Conservation (phyloP, 2,797 vertebrate species). For the Pseudomugil gertrudae region DNA sequence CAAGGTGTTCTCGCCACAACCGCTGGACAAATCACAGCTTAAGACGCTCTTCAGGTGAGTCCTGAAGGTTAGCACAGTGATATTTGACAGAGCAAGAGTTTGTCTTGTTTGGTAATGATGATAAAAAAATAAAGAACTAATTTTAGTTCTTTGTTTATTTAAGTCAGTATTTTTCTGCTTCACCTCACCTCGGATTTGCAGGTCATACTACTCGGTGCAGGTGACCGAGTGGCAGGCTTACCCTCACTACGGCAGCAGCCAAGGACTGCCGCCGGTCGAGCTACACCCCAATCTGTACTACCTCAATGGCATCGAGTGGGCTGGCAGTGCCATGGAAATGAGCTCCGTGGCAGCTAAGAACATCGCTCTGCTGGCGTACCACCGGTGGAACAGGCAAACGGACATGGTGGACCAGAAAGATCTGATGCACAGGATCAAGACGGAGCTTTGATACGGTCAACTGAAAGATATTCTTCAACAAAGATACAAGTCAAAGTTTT, state of each 20-base stretch:
- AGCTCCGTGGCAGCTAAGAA: constrained; percentile 94
- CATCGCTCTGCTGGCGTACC: constrained; percentile 93
- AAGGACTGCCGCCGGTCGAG: constrained; percentile 85
- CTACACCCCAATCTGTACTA: constrained; percentile 94
- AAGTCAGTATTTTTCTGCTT: no score
- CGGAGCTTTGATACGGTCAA: constrained; percentile 86
- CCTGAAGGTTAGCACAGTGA: not conserved
- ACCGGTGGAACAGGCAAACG: constrained; percentile 91
- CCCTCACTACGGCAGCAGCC: constrained; percentile 85
- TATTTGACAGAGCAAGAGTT: not conserved
- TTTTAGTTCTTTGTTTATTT: not conserved
- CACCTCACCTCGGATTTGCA: constrained; percentile 12
- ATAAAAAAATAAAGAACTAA: not conserved
- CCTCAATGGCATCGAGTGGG: constrained; percentile 93
- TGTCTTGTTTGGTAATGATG: not conserved
- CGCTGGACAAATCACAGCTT: constrained; percentile 88
- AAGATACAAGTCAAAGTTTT: not conserved
- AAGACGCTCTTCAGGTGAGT: constrained; percentile 91
- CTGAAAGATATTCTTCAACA: not conserved
- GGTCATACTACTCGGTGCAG: constrained; percentile 97
- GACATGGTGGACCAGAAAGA: constrained; percentile 98
- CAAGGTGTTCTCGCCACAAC: constrained; percentile 90
- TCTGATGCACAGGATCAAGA: constrained; percentile 97
- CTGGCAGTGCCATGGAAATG: constrained; percentile 96
- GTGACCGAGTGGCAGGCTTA: constrained; percentile 91